These are phyloP conservation scores for Lycaon pictus DNA, from an alignment of 2,113 vertebrate species.

Conservation along the genomic window DNA sequence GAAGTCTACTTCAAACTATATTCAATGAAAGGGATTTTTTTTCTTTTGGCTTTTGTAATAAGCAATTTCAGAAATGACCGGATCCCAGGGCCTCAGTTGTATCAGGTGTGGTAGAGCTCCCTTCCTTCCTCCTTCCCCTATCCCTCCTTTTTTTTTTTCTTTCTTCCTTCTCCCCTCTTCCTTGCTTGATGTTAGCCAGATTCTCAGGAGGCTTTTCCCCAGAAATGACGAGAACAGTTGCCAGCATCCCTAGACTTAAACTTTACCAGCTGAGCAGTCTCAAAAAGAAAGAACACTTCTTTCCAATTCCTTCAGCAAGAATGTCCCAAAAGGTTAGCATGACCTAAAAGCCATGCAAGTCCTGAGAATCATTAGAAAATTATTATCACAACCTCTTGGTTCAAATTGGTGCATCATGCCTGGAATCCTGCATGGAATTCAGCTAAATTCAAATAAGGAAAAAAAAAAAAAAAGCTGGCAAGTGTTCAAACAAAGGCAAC, in stretches of 20 bases:
- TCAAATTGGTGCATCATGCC: not conserved
- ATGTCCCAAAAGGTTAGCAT: not conserved
- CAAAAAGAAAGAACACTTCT: not conserved
- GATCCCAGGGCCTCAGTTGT: rapidly evolving
- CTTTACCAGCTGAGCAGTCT: not conserved
- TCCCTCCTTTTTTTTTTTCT: not conserved
- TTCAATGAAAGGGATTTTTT: not conserved
- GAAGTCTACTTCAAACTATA: not conserved
- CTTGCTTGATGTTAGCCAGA: not conserved
- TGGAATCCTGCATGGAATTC: not conserved
- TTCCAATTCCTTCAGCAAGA: not conserved
- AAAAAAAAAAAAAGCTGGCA: not conserved
- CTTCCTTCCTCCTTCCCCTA: no score
- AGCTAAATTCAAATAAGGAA: not conserved
- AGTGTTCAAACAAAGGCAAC: not conserved
- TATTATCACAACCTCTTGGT: not conserved
- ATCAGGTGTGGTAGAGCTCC: not conserved
- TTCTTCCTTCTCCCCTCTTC: not conserved
- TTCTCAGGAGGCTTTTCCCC: not conserved
- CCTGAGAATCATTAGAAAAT: not conserved
- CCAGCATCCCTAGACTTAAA: not conserved
- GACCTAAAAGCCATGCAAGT: not conserved
- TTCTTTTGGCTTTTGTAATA: not conserved
- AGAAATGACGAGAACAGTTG: not conserved
- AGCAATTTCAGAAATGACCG: not conserved